Base-by-base conservation (phyloP, 2,888 invertebrate genomes). In the Eupithecia dodoneata region DNA sequence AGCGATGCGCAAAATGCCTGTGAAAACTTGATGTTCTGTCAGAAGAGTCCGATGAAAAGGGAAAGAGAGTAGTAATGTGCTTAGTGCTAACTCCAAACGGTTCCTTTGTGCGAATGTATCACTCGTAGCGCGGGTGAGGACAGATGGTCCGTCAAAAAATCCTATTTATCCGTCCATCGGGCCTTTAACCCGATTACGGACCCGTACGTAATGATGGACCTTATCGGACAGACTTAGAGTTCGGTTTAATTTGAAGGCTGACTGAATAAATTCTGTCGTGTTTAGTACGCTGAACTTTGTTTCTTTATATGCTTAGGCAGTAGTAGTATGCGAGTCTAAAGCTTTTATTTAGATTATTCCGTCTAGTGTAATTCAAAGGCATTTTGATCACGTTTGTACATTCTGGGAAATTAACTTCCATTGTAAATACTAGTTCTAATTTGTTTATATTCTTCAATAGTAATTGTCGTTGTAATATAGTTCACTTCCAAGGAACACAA, bases 61-160 rank as follows among this genome's bases (percentile, higher is more conserved):
- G 41, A 66, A 65, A 42, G 66, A 41, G 66, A 66, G 66, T 42
- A 42, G 66, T 69, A 69, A 41, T 42, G 63, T 74, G 63, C 45
- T 72, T 30, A 65, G 13, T 15, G 72, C n/a, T 59, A 72, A 41
- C 41, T 59, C 41, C 30, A 55, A 42, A 42, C 71, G 55, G 42
- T 55, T 59, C 18, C 41, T 72, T 42, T 55, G 59, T 55, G 42
- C 18, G 66, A 66, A 69, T 63, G 72, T 72, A 69, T 74, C 67
- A 18, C 71, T 49, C 45, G 49, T 45, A 69, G 18, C 18, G 59
- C 30, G 63, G 10, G 18, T 9, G 70, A n/a, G 73, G 66, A 75
- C 75, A 75, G 78, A 78, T 78, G 75, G 71, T 73, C 70, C 73
- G 78, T 71, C 71, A 79, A 81, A 81, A 81, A 81, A 71, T 71